Percentiles rank a stretch among this genome's conserved stretches.
Conservation (phyloP, 1,140 invertebrate genomes). For the Antheraea mylitta region DNA sequence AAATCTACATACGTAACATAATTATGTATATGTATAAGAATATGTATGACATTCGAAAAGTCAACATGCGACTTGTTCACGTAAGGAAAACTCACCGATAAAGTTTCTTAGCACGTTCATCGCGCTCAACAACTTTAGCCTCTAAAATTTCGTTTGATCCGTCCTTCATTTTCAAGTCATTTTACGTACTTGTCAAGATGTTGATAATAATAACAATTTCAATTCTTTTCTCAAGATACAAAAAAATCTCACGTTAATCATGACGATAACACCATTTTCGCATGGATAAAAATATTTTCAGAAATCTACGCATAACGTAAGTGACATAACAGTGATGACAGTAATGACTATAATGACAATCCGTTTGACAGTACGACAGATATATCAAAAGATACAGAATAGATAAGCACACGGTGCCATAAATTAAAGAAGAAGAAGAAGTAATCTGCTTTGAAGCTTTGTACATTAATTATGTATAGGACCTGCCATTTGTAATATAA, state of each 20-base stretch:
- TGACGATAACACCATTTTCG: constrained; percentile 45
- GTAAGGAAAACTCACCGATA: constrained; percentile 51
- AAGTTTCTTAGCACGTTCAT: constrained; percentile 66
- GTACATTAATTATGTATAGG: no score
- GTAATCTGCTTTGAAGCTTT: no score
- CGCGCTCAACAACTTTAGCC: constrained; percentile 57
- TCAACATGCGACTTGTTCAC: background rate
- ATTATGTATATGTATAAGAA: background rate
- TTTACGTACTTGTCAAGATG: constrained; percentile 61
- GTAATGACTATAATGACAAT: background rate
- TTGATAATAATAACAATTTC: constrained; percentile 45
- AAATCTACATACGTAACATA: background rate
- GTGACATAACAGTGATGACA: constrained; percentile 7
- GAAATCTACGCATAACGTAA: constrained; percentile 18
- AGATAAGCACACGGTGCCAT: no score
- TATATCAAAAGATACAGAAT: no score
- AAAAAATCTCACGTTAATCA: constrained; percentile 39
- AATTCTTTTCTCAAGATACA: constrained; percentile 31
- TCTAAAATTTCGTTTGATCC: constrained; percentile 59
- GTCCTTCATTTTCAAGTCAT: constrained; percentile 76
- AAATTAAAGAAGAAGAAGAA: no score
- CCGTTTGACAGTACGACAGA: background rate
- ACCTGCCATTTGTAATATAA: no score
- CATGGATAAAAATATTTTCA: constrained; percentile 16
- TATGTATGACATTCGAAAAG: background rate